phyloP scores from a whole-genome alignment of 2,888 invertebrate species.

The Barypeithes pellucidus region DNA sequence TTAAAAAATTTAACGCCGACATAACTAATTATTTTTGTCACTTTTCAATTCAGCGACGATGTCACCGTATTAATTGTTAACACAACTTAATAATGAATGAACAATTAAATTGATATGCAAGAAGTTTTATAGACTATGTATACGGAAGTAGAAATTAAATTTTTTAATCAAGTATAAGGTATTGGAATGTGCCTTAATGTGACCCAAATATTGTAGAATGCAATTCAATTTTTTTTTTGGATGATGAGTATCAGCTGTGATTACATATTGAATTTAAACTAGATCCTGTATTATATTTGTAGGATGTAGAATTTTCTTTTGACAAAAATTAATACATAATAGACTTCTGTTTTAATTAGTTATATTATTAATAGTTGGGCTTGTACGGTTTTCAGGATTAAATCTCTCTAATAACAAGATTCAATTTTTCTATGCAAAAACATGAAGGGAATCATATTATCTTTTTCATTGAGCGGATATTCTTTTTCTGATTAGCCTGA shows the following conservation, averaged over 20 bases:
- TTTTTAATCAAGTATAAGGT: constrained; percentile 26
- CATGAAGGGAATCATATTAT: no score
- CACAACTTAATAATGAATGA: constrained; percentile 37
- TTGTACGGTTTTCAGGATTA: no score
- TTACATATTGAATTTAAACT: constrained; percentile 28
- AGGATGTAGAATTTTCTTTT: not conserved
- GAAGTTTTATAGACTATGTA: constrained; percentile 52
- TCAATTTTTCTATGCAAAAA: no score
- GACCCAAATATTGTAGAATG: constrained; percentile 34
- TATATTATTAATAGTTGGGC: no score
- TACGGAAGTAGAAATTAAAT: constrained; percentile 54
- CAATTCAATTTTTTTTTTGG: constrained; percentile 3
- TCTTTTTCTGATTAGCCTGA: no score
- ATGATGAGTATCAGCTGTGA: not conserved
- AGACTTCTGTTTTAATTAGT: no score
- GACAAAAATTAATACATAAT: no score
- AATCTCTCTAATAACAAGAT: no score
- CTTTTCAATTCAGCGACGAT: not conserved
- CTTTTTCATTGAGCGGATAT: no score
- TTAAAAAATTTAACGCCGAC: constrained; percentile 46
- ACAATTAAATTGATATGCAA: constrained; percentile 46
- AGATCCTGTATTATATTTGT: constrained; percentile 6
- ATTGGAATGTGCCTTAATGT: constrained; percentile 33
- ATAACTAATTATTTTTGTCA: constrained; percentile 28
- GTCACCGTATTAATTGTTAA: constrained; percentile 19